Conservation (phyloP, 1,140 invertebrate genomes). For the Heliconius eleuchia region DNA sequence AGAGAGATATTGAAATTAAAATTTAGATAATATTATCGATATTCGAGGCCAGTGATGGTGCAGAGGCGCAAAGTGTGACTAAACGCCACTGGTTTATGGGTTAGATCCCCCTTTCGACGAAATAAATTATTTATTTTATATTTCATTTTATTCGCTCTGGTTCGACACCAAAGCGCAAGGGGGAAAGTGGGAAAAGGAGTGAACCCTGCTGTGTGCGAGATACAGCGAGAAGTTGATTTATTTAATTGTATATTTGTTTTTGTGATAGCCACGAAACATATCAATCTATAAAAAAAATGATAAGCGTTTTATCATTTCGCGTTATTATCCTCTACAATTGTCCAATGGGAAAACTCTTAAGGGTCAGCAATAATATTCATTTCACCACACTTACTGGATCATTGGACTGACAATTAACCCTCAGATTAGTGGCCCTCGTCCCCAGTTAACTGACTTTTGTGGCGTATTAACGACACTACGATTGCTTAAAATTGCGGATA, state of each 20-base stretch:
- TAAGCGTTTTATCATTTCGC: not conserved
- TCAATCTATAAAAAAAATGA: not conserved
- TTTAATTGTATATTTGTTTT: no score
- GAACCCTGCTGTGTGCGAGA: no score
- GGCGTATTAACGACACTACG: slow-evolving; percentile 59
- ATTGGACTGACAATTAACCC: slow-evolving; percentile 64
- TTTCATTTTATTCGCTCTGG: no score
- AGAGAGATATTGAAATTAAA: not conserved
- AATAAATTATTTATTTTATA: no score
- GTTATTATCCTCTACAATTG: not conserved
- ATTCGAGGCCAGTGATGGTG: no score
- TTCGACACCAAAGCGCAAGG: no score
- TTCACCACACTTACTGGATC: slow-evolving; percentile 56
- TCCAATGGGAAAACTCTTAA: not conserved
- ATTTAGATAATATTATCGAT: no score
- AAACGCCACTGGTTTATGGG: no score
- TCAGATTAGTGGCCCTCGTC: slow-evolving; percentile 57
- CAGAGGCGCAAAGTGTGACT: no score
- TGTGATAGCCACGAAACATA: not conserved
- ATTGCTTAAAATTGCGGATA: slow-evolving; percentile 47
- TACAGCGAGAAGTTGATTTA: no score
- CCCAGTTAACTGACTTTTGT: slow-evolving; percentile 63
- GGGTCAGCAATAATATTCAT: slow-evolving; percentile 59
- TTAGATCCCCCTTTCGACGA: no score
- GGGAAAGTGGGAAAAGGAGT: no score